phyloP scores from a whole-genome alignment of 1,140 invertebrate species.

The Calliopsis andreniformis region DNA sequence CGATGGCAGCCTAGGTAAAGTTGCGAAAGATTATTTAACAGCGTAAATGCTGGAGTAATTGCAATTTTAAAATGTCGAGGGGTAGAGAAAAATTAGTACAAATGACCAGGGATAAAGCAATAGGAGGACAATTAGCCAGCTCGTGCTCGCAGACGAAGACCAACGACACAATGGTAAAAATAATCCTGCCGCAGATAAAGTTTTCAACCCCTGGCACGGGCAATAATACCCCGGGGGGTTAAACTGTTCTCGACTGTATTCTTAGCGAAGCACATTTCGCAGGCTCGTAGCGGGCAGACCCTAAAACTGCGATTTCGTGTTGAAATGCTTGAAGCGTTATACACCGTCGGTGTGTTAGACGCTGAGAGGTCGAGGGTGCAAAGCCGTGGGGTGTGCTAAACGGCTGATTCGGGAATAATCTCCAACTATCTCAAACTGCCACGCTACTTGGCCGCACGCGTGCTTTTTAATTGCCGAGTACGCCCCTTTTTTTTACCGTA shows the following conservation, averaged over 20 bases:
- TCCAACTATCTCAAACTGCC: conserved; percentile 45
- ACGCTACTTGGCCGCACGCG: conserved; percentile 13
- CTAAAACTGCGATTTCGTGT: conserved; percentile 33
- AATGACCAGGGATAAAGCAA: neutral
- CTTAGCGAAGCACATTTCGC: conserved; percentile 27
- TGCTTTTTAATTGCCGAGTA: conserved; percentile 42
- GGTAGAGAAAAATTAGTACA: neutral
- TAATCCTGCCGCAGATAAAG: conserved; percentile 40
- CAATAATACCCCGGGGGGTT: conserved; percentile 40
- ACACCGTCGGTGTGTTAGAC: conserved; percentile 2
- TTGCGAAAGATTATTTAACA: too few species aligned
- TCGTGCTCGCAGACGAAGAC: neutral
- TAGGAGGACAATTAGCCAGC: conserved; percentile 6
- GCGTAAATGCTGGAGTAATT: too few species aligned
- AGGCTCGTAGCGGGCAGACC: conserved; percentile 1
- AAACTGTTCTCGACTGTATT: conserved; percentile 36
- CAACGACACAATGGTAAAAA: conserved; percentile 19
- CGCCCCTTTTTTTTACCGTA: conserved; percentile 48
- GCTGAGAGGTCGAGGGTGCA: neutral
- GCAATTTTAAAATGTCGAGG: neutral
- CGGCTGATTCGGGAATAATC: conserved; percentile 59
- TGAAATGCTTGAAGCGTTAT: conserved; percentile 30
- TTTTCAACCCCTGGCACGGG: conserved; percentile 30
- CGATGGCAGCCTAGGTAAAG: too few species aligned
- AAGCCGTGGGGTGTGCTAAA: conserved; percentile 33